A percentile compares a stretch with the other conserved stretches of the same genome.
Evolutionary conservation across 1,140 invertebrate species (phyloP).

Genomic region (Delia radicum): DNA sequence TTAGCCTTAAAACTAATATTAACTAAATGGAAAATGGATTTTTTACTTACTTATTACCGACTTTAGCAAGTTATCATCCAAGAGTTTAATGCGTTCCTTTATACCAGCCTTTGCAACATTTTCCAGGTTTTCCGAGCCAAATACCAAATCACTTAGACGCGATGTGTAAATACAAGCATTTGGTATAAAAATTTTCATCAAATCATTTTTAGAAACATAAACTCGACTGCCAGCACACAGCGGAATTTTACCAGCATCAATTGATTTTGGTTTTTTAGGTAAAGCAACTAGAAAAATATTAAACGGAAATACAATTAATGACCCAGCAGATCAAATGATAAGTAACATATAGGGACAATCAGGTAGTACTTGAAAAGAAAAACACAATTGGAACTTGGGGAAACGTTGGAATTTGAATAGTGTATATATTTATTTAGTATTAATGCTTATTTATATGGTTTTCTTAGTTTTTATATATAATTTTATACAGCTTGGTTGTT

Average conservation of each 20-base stretch:
- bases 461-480: no score
- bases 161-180: slow-evolving; percentile 42
- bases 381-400: slow-evolving; percentile 2
- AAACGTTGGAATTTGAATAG: no score
- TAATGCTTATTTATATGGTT: no score
- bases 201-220: slow-evolving; percentile 30
- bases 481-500: no score
- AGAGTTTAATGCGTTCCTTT: neutral
- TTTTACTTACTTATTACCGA: slow-evolving; percentile 46
- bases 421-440: no score
- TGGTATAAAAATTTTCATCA: slow-evolving; percentile 30
- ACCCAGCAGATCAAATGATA: no score
- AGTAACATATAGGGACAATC: no score
- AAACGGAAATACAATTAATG: neutral
- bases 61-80: slow-evolving; percentile 34
- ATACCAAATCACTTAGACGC: slow-evolving; percentile 46
- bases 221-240: slow-evolving; percentile 34
- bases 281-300: neutral
- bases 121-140: slow-evolving; percentile 38
- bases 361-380: no score
- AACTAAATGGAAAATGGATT: no score
- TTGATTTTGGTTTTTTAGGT: neutral
- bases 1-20: no score
- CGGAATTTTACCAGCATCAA: slow-evolving; percentile 25
- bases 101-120: slow-evolving; percentile 32